These are phyloP conservation scores for Mus minutoides DNA, from an alignment of 2,797 vertebrate genomes.

Conservation along the genomic window DNA sequence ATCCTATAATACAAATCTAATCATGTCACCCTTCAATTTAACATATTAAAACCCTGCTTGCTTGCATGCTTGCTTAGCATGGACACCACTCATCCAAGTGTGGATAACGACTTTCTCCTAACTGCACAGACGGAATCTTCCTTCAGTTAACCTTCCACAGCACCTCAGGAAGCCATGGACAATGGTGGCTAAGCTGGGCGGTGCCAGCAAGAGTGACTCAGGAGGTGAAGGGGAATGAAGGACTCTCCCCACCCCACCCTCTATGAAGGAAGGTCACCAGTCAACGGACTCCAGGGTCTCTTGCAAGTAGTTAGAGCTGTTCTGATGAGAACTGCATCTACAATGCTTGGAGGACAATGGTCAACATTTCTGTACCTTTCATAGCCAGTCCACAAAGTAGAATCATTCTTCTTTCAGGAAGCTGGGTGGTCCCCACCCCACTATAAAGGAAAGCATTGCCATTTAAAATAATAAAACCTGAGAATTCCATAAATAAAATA, in stretches of 20 bases:
- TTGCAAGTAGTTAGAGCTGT: not conserved
- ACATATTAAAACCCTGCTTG: not conserved
- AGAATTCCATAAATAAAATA: conserved; percentile 29
- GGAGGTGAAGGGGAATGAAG: not conserved
- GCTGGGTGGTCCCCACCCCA: not conserved
- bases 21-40: not conserved
- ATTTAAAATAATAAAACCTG: conserved; percentile 43
- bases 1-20: not conserved
- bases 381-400: not conserved
- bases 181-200: not conserved
- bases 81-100: not conserved
- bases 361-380: not conserved
- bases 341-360: not conserved
- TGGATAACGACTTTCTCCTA: not conserved
- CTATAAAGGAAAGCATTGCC: conserved; percentile 34
- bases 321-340: not conserved
- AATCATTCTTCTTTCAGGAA: not conserved
- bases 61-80: not conserved
- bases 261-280: not conserved
- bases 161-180: not conserved
- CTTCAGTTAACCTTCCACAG: not conserved
- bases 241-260: not conserved
- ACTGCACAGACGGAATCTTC: not conserved
- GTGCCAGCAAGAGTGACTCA: not conserved
- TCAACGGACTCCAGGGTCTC: not conserved